Percentiles rank a stretch among this genome's conserved stretches.
Conservation (phyloP, 1,140 invertebrate genomes). For the Oedothorax gibbosus region DNA sequence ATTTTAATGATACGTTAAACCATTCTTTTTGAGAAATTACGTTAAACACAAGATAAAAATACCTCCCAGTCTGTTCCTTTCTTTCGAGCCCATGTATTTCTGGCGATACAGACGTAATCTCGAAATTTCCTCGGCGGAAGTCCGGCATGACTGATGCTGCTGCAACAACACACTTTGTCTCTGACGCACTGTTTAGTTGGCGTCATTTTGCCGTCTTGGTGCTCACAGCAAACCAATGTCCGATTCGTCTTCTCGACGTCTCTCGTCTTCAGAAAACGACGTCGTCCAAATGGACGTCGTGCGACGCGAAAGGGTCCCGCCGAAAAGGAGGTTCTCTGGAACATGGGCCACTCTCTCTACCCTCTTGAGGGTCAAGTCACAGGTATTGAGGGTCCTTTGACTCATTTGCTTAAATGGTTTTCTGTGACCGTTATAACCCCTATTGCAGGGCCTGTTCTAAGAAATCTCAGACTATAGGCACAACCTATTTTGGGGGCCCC, state of each 20-base stretch:
- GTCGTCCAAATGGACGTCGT: not conserved
- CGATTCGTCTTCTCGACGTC: not conserved
- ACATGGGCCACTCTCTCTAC: slow-evolving; percentile 44
- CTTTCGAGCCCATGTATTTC: too few relatives aligned
- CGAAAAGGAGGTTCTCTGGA: slow-evolving; percentile 44
- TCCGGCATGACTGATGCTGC: slow-evolving; percentile 36
- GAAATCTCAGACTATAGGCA: too few relatives aligned
- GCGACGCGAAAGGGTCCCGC: not conserved
- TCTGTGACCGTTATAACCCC: too few relatives aligned
- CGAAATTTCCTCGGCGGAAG: slow-evolving; percentile 42
- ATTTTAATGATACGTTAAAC: too few relatives aligned
- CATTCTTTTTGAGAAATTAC: too few relatives aligned
- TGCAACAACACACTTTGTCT: slow-evolving; percentile 13
- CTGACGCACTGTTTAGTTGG: not conserved
- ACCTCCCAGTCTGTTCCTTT: too few relatives aligned
- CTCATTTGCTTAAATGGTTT: not conserved
- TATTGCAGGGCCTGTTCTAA: too few relatives aligned
- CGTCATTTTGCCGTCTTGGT: not conserved
- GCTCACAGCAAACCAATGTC: too few relatives aligned
- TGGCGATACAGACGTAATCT: slow-evolving; percentile 11
- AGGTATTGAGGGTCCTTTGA: not conserved
- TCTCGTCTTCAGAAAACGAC: not conserved
- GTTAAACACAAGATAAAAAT: too few relatives aligned
- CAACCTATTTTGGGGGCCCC: too few relatives aligned
- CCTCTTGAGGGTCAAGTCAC: slow-evolving; percentile 15